A percentile compares a stretch with the other conserved stretches of the same genome.
These are phyloP conservation scores for Centropus unirufus DNA, from an alignment of 2,113 vertebrate genomes.

Conservation along the genomic window DNA sequence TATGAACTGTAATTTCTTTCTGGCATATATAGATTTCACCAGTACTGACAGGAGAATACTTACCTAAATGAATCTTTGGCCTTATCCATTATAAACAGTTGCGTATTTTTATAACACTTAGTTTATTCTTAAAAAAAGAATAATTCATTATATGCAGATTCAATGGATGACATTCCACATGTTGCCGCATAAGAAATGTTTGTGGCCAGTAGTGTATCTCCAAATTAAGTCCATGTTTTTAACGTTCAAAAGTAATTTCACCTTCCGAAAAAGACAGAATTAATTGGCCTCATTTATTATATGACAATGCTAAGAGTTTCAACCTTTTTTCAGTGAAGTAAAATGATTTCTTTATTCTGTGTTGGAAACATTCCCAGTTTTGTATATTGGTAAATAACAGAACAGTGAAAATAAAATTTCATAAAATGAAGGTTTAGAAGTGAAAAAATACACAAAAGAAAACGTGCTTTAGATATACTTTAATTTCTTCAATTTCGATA, in stretches of 20 bases:
- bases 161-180: neutral
- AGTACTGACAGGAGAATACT: neutral
- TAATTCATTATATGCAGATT: neutral
- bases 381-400: conserved; percentile 35
- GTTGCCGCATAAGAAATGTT: neutral
- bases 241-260: conserved; percentile 25
- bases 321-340: neutral
- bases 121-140: neutral
- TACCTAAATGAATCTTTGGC: neutral
- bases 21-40: neutral
- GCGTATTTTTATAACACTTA: neutral
- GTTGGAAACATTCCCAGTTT: conserved; percentile 33
- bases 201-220: neutral
- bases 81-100: neutral
- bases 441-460: neutral
- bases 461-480: neutral
- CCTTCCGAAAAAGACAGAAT: conserved; percentile 38
- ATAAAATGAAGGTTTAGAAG: neutral
- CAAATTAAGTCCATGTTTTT: neutral
- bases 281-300: conserved; percentile 26
- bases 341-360: conserved; percentile 12
- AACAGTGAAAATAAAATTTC: conserved; percentile 1
- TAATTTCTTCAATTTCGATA: neutral
- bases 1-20: neutral
- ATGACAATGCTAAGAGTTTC: neutral